Evolutionary conservation across 2,113 vertebrate species (phyloP).

Genomic region (Triplophysa siluroides): DNA sequence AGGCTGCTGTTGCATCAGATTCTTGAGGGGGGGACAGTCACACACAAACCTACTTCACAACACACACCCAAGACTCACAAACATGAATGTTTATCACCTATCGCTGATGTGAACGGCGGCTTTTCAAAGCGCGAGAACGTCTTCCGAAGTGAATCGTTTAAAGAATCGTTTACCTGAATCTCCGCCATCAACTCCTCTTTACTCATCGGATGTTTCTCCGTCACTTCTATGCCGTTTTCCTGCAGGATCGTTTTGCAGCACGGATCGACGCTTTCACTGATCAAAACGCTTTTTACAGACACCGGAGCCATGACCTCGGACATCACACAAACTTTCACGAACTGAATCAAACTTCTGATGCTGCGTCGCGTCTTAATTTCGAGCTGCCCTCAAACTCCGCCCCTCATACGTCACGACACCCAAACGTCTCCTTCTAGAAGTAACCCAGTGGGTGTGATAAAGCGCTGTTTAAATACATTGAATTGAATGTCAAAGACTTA

Average conservation of each 20-base stretch:
- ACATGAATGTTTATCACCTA: too few species aligned
- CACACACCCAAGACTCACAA: too few species aligned
- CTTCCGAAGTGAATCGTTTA: background rate
- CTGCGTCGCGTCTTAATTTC: constrained; percentile 56
- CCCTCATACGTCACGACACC: background rate
- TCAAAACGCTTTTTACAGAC: constrained; percentile 80
- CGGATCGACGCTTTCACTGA: constrained; percentile 91
- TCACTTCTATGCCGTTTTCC: constrained; percentile 85
- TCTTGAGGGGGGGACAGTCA: background rate
- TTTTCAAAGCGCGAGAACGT: background rate
- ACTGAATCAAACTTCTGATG: background rate
- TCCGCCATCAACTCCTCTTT: constrained; percentile 84
- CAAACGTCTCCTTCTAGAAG: too few species aligned
- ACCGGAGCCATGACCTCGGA: constrained; percentile 77
- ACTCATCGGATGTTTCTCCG: constrained; percentile 84
- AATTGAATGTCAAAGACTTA: too few species aligned
- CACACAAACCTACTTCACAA: background rate
- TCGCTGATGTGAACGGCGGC: background rate
- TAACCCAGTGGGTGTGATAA: too few species aligned
- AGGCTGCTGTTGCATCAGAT: constrained; percentile 86
- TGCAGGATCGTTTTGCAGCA: constrained; percentile 85
- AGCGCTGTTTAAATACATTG: too few species aligned
- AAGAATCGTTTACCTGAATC: constrained; percentile 78
- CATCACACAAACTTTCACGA: constrained; percentile 21
- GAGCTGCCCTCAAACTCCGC: constrained; percentile 34